These are phyloP conservation scores for Trichogramma dendrolimi DNA, from an alignment of 2,888 invertebrate species.

Conservation along the genomic window DNA sequence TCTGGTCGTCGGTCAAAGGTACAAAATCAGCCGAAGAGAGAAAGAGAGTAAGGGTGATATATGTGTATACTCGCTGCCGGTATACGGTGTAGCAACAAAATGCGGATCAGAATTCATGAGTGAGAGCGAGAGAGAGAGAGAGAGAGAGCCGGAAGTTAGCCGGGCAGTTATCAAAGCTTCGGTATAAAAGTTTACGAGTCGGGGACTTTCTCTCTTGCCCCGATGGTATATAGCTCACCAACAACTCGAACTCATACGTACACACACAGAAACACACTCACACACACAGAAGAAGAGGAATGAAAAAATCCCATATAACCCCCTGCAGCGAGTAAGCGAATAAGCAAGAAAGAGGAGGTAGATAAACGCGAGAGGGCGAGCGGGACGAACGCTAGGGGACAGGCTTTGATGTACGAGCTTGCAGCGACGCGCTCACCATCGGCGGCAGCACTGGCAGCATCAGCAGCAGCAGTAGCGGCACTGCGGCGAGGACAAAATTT, in stretches of 20 bases:
- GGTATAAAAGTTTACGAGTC: slow-evolving; percentile 48
- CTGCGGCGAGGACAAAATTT: slow-evolving; percentile 40
- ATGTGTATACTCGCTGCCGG: neutral
- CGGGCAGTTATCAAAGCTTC: slow-evolving; percentile 45
- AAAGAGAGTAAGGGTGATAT: slow-evolving; percentile 7
- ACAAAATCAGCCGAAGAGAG: slow-evolving; percentile 9
- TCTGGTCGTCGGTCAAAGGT: slow-evolving; percentile 18
- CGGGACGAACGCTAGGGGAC: slow-evolving; percentile 32
- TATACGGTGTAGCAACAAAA: neutral
- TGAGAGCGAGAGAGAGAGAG: slow-evolving; percentile 34
- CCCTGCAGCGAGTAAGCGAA: neutral
- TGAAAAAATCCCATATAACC: slow-evolving; percentile 3
- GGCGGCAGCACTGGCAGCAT: too few species aligned
- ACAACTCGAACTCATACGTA: too few species aligned
- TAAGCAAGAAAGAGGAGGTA: slow-evolving; percentile 19
- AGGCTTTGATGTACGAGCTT: slow-evolving; percentile 51
- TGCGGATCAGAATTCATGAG: slow-evolving; percentile 3
- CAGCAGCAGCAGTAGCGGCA: too few species aligned
- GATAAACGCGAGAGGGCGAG: slow-evolving; percentile 29
- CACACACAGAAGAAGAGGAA: slow-evolving; percentile 21
- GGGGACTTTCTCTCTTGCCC: slow-evolving; percentile 7
- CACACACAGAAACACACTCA: slow-evolving; percentile 20
- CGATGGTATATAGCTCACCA: neutral
- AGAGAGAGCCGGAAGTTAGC: slow-evolving; percentile 45
- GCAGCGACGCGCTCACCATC: slow-evolving; percentile 27